A percentile compares a stretch with the other conserved stretches of the same genome.
These are phyloP conservation scores for Eupithecia insigniata DNA, from an alignment of 2,888 invertebrate species.

Conservation along the genomic window DNA sequence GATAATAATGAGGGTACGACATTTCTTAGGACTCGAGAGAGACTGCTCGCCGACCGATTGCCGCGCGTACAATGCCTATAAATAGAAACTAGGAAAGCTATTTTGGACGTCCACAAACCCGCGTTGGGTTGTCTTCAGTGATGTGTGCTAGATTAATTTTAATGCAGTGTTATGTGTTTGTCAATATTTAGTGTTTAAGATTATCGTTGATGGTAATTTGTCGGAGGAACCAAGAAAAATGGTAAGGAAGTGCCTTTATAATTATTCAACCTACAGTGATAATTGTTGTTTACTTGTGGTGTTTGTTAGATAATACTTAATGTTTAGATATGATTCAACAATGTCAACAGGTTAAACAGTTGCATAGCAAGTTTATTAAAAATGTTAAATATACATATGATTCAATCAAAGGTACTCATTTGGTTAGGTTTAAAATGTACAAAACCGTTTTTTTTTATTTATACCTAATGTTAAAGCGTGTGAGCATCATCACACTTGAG, in stretches of 20 bases:
- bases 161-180: slow-evolving; percentile 27
- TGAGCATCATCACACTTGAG: too few species aligned
- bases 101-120: slow-evolving; percentile 58
- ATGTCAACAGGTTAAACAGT: slow-evolving; percentile 22
- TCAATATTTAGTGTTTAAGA: slow-evolving; percentile 33
- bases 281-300: not conserved
- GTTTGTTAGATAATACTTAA: slow-evolving; percentile 22
- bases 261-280: not conserved
- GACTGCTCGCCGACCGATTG: slow-evolving; percentile 51
- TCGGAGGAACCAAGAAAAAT: slow-evolving; percentile 36
- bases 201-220: slow-evolving; percentile 39
- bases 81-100: slow-evolving; percentile 78
- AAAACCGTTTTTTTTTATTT: too few species aligned
- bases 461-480: too few species aligned
- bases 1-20: slow-evolving; percentile 55
- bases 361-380: not conserved
- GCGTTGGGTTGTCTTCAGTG: slow-evolving; percentile 38
- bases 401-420: too few species aligned
- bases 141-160: slow-evolving; percentile 32
- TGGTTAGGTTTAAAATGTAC: too few species aligned
- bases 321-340: slow-evolving; percentile 7
- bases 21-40: slow-evolving; percentile 50
- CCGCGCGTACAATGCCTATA: slow-evolving; percentile 63
- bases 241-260: slow-evolving; percentile 30
- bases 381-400: too few species aligned